Base-by-base conservation (phyloP, 1,140 invertebrate species). In the Eupristina koningsbergeri region DNA sequence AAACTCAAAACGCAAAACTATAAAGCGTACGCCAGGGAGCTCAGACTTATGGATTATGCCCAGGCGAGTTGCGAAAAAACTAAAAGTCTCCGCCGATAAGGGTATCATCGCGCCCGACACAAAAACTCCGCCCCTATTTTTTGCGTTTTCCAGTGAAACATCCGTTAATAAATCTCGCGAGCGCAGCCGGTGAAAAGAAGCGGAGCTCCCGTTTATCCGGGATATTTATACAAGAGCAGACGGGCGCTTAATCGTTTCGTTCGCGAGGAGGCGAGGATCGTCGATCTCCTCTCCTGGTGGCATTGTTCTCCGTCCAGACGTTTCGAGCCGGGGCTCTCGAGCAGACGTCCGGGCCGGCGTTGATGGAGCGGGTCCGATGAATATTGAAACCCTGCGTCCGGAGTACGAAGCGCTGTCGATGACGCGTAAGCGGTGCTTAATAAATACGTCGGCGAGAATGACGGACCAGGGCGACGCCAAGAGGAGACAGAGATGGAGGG, bases 341-440 rank as follows among this genome's bases (percentile, higher is more conserved):
- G 17, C 47, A 0, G 13, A 2, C 19, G 76, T 3, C n/a, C 1
- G 75, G 19, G 76, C 74, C 67, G 63, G 64, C 63, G n/a, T 19
- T 58, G 78, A 79, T 41, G n/a, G n/a, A 61, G 67, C 53, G 34
- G 34, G 67, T 26, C 67, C 45, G 63, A 83, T 84, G 75, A 84
- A 84, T 84, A 84, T 84, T 74, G 82, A 84, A 74, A 45, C 45
- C n/a, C 22, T 3, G 3, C 22, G 13, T 13, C 13, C 85, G 81
- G 84, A 91, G 89, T 91, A 90, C 90, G 90, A 90, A 89, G 85
- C 86, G 83, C 89, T 91, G 90, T 86, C 89, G 90, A 89, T 91
- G 91, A 92, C 90, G 90, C 71, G 77, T 77, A 47, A 50, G 73
- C 74, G 83, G 34, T 58, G 53, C 26, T 58, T 58, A 58, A 58